These are phyloP conservation scores for Troides helena DNA, from an alignment of 2,888 invertebrate species.

Conservation along the genomic window DNA sequence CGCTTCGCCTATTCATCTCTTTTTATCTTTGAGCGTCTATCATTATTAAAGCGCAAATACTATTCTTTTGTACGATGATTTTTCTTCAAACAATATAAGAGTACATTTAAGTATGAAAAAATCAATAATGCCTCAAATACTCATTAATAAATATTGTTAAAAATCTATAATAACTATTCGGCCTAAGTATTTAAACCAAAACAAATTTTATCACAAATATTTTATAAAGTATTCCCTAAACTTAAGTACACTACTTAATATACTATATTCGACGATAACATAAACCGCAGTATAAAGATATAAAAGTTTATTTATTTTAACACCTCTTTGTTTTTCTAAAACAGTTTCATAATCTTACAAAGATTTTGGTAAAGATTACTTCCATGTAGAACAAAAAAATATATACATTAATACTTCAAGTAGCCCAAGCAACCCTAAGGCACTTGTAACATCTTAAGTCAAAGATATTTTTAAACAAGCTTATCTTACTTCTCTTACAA, in stretches of 20 bases:
- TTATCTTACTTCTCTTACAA: constrained; percentile 48
- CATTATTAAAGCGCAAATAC: neutral
- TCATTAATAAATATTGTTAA: too few relatives aligned
- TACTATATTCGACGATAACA: too few relatives aligned
- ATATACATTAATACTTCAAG: constrained; percentile 18
- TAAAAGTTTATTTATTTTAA: too few relatives aligned
- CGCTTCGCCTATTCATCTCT: constrained; percentile 7
- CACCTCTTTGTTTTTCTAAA: too few relatives aligned
- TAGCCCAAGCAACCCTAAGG: constrained; percentile 31
- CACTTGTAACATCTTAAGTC: constrained; percentile 45
- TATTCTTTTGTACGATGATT: neutral
- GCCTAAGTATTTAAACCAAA: too few relatives aligned
- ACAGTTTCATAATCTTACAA: too few relatives aligned
- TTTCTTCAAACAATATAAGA: neutral
- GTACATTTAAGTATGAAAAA: neutral
- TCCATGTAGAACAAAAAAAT: neutral
- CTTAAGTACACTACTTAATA: too few relatives aligned
- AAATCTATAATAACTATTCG: too few relatives aligned
- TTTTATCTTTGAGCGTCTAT: neutral
- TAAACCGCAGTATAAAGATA: too few relatives aligned
- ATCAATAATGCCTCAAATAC: too few relatives aligned
- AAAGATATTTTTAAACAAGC: constrained; percentile 47
- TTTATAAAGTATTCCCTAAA: too few relatives aligned
- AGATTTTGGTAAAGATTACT: neutral
- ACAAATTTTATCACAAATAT: too few relatives aligned